Evolutionary conservation across 1,140 invertebrate species (phyloP).

Genomic region (Lucilia sericata): DNA sequence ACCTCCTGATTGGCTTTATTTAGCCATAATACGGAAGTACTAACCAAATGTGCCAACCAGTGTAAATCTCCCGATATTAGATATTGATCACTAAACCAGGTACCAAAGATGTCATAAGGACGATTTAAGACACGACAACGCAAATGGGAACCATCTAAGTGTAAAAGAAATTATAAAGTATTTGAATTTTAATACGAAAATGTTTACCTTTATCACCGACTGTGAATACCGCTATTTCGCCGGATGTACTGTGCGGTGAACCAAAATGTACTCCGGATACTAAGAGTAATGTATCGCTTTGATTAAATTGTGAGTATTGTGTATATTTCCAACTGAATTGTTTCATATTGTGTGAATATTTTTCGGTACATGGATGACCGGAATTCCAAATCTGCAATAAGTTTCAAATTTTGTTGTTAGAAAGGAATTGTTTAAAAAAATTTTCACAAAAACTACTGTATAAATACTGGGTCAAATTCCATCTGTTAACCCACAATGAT

Average conservation of each 20-base stretch:
- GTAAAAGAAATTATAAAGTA: conserved; percentile 26
- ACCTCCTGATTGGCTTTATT: conserved; percentile 87
- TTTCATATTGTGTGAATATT: conserved; percentile 86
- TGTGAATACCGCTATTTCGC: conserved; percentile 90
- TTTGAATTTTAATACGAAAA: background rate
- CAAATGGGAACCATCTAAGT: conserved; percentile 75
- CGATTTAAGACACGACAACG: conserved; percentile 87
- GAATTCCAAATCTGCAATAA: conserved; percentile 80
- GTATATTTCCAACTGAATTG: conserved; percentile 89
- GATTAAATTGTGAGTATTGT: conserved; percentile 90
- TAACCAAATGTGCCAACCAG: conserved; percentile 84
- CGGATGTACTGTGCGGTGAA: conserved; percentile 80
- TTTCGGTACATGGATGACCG: conserved; percentile 77
- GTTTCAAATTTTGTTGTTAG: background rate
- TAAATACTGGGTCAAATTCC: too few species aligned
- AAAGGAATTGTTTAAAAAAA: too few species aligned
- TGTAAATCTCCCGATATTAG: conserved; percentile 84
- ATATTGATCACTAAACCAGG: conserved; percentile 89
- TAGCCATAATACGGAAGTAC: conserved; percentile 83
- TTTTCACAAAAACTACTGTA: too few species aligned
- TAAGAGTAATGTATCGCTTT: conserved; percentile 82
- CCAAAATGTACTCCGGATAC: conserved; percentile 92
- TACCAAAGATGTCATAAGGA: conserved; percentile 90
- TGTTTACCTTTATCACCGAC: conserved; percentile 65
- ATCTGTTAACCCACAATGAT: too few species aligned